These are phyloP conservation scores for Gymnocephalus cernua DNA, from an alignment of 2,113 vertebrate species.

Conservation along the genomic window DNA sequence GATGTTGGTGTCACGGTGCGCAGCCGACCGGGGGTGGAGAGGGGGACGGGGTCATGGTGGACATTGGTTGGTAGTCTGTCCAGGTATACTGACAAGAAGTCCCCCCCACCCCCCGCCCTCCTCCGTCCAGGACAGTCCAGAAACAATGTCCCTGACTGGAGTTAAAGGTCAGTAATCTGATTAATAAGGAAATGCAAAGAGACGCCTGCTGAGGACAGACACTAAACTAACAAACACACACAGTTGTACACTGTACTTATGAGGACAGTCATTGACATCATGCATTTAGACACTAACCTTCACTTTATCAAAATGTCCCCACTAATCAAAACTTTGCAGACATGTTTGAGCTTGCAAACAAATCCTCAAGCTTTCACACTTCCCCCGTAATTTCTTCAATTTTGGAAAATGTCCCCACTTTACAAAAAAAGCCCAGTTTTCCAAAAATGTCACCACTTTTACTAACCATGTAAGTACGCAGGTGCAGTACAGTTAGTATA, in stretches of 20 bases:
- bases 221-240: constrained; percentile 3
- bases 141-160: background rate
- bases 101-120: background rate
- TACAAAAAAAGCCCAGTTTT: background rate
- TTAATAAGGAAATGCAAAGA: constrained; percentile 35
- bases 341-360: background rate
- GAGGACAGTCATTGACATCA: background rate
- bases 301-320: background rate
- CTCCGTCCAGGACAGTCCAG: background rate
- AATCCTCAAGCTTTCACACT: too few relatives aligned
- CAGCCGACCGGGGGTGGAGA: background rate
- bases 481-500: background rate
- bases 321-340: background rate
- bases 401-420: background rate
- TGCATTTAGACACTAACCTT: background rate
- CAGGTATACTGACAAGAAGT: constrained; percentile 21
- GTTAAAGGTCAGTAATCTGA: constrained; percentile 50
- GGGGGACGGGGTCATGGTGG: constrained; percentile 28
- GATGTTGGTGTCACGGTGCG: constrained; percentile 42
- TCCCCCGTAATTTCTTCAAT: too few relatives aligned
- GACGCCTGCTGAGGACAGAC: constrained; percentile 1
- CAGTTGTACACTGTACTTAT: background rate
- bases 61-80: constrained; percentile 25
- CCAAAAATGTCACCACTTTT: too few relatives aligned
- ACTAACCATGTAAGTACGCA: background rate